Base-by-base conservation (phyloP, 2,113 vertebrate genomes). In the Psettodes erumei region DNA sequence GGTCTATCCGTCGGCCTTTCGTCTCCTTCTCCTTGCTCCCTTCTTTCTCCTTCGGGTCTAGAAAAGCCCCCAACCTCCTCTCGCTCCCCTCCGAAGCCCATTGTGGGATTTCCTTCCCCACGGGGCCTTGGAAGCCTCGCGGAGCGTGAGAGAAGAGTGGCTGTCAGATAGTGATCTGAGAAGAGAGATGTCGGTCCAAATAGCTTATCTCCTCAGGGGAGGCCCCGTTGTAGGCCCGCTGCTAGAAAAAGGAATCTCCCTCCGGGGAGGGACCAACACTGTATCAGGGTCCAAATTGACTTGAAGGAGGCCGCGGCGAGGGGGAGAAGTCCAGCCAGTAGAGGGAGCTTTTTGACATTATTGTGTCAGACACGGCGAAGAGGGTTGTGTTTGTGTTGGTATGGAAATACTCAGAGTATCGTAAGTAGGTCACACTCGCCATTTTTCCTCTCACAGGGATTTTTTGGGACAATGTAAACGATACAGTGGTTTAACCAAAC, bases 401-500 rank as follows among this genome's bases (percentile, higher is more conserved):
- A 38, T 77, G 75, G 33, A 75, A 43, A 82, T 71, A 63, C 18
- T 54, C 10, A 2, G 61, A 55, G 58, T 65, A 16, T 63, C 71
- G 63, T 74, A 83, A 79, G 74, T 85, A 71, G 65, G 86, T 83
- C 84, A 79, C 55, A 8, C 28, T 77, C 10, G 9, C 12, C 15
- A 40, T 59, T 0, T 75, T 54, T 30, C 53, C 53, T 61, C 43
- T 65, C 23, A 28, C 19, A 28, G 35, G 21, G 33, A 25, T 67
- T 70, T 65, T 64, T 43, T 63, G 59, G 50, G 38, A 55, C 37
- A 53, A 51, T 50, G 21, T 33, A 30, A 76, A 48, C 37, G 58
- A 18, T 15, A 32, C 38, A 12, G 50, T 23, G 9, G 55, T 55
- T 37, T 37, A 33, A 68, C 25, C 18, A 8, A 18, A 71, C 25